These are phyloP conservation scores for Belonocnema kinseyi DNA, from an alignment of 1,140 invertebrate genomes.

Conservation along the genomic window DNA sequence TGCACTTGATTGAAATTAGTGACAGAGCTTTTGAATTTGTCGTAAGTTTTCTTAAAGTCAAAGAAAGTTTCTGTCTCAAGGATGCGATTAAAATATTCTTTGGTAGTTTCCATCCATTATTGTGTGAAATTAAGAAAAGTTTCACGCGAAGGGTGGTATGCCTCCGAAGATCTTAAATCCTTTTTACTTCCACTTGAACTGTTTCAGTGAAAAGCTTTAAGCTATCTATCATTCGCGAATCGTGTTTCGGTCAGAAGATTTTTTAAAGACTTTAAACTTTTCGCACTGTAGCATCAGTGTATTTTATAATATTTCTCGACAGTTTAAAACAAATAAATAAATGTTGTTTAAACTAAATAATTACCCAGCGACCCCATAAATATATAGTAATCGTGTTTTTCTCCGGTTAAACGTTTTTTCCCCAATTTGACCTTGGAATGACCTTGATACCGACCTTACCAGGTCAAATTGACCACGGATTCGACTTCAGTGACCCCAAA, in stretches of 20 bases:
- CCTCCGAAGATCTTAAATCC: slow-evolving; percentile 71
- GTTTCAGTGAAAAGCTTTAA: slow-evolving; percentile 66
- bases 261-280: slow-evolving; percentile 44
- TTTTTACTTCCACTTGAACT: slow-evolving; percentile 72
- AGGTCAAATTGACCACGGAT: too few relatives aligned
- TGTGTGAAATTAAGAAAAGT: slow-evolving; percentile 61
- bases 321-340: slow-evolving; percentile 39
- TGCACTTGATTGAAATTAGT: slow-evolving; percentile 16
- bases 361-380: too few relatives aligned
- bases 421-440: too few relatives aligned
- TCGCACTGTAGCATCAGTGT: neutral
- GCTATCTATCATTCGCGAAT: slow-evolving; percentile 71
- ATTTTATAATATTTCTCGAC: slow-evolving; percentile 51
- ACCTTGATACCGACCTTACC: too few relatives aligned
- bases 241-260: slow-evolving; percentile 64
- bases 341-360: too few relatives aligned
- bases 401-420: too few relatives aligned
- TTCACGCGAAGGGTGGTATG: slow-evolving; percentile 51
- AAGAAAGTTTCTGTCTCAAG: neutral
- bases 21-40: too few relatives aligned
- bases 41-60: too few relatives aligned
- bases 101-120: slow-evolving; percentile 55
- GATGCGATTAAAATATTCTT: slow-evolving; percentile 29
- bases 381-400: too few relatives aligned
- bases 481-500: too few relatives aligned